These are phyloP conservation scores for Mus spicilegus DNA, from an alignment of 2,113 vertebrate genomes.

Conservation along the genomic window DNA sequence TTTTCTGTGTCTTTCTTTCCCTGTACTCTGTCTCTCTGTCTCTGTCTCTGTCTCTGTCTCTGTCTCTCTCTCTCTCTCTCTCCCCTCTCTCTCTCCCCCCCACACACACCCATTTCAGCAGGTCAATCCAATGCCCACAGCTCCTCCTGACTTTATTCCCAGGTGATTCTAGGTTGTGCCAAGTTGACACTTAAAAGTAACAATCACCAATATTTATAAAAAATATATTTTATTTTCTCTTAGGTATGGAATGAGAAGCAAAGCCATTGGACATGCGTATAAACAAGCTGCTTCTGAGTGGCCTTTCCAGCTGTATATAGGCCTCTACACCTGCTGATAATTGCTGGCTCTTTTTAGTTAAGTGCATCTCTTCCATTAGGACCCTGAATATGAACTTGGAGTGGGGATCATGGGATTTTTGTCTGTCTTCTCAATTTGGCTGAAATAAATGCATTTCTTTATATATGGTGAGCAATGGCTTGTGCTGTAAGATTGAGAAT, in stretches of 20 bases:
- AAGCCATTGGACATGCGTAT: not conserved
- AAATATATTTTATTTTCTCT: not conserved
- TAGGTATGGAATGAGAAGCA: not conserved
- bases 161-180: not conserved
- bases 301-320: no score
- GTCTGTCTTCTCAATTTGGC: not conserved
- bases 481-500: no score
- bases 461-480: not conserved
- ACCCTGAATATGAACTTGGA: not conserved
- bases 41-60: not conserved
- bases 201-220: not conserved
- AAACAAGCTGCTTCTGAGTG: not conserved
- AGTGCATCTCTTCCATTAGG: not conserved
- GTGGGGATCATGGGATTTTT: not conserved
- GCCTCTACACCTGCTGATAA: not conserved
- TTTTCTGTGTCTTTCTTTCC: no score
- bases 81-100: accelerated
- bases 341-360: not conserved
- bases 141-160: not conserved
- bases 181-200: not conserved
- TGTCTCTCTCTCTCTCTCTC: accelerated
- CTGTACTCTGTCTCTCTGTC: no score
- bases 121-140: not conserved
- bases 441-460: not conserved
- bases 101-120: no score